Base-by-base conservation (phyloP, 2,888 invertebrate species). In the Podotricha telesiphe region DNA sequence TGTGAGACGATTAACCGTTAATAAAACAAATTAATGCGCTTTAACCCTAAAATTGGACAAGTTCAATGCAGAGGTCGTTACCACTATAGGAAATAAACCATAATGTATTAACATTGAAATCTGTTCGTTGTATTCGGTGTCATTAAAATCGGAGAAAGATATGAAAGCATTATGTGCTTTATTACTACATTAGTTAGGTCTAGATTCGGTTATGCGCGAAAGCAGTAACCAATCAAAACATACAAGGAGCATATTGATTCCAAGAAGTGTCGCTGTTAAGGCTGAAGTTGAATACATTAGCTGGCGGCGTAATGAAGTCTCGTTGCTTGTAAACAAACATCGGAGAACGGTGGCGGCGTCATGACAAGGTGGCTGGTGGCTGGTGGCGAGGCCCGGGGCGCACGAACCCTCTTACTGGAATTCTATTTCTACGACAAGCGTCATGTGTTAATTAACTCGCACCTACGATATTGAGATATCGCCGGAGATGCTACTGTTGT, bases 261-360 rank as follows among this genome's bases (percentile, higher is more conserved):
- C 89, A 91, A 92, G 93, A 93, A 93, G 93, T 93, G 93, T 93
- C 93, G 91, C 91, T 91, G 93, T 92, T 91, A 92, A 91, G 92
- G 91, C 91, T 92, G 92, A 92, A 93, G 93, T 92, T 91, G 93
- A 93, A 93, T 93, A 93, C 93, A 93, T 93, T 93, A 93, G 92
- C 92, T 90, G 86, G 86, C 88, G 89, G 91, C 91, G 92, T 93
- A 93, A 93, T 93, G 93, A 93, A 93, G 92, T 92, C 93, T 92
- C 89, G 91, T 86, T 85, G 91, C 86, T 91, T 93, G 93, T 93
- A 93, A 92, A 93, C 92, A 93, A 93, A 93, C 90, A 91, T 81
- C 76, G 83, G 83, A 78, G 81, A 77, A 79, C 79, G 79, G 75
- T 73, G 73, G 68, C 72, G 72, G 71, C 67, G 61, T 53, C 65